Percentiles rank a stretch among this genome's conserved stretches.
phyloP scores from a whole-genome alignment of 2,888 invertebrate species.

The Drosophila formosana region DNA sequence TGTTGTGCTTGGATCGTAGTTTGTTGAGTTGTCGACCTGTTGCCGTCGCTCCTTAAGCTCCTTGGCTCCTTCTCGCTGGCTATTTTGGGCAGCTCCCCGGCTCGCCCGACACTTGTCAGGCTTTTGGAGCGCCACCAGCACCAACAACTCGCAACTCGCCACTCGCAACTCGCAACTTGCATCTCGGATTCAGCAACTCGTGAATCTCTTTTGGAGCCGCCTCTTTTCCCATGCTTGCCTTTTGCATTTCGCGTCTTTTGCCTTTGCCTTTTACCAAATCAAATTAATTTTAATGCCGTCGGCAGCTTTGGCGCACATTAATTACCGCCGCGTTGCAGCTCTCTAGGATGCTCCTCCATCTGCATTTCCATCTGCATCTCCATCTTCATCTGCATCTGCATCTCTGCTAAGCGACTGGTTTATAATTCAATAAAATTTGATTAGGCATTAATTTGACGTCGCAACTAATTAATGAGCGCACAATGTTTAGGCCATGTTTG shows the following conservation, averaged over 20 bases:
- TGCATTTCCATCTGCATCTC: slow-evolving; percentile 6
- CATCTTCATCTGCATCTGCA: slow-evolving; percentile 27
- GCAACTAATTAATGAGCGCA: slow-evolving; percentile 76
- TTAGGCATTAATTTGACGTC: slow-evolving; percentile 78
- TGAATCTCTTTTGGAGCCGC: slow-evolving; percentile 10
- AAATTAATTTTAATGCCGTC: slow-evolving; percentile 70
- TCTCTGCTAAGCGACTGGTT: slow-evolving; percentile 65
- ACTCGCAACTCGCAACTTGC: background rate
- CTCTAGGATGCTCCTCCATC: slow-evolving; percentile 21
- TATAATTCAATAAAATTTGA: slow-evolving; percentile 81
- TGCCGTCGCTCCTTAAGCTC: slow-evolving; percentile 11
- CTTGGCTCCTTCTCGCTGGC: background rate
- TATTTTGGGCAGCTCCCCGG: slow-evolving; percentile 18
- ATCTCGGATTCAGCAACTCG: background rate
- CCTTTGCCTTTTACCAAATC: slow-evolving; percentile 55
- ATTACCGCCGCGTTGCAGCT: slow-evolving; percentile 45
- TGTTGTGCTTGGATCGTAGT: slow-evolving; percentile 23
- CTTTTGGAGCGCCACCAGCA: slow-evolving; percentile 55
- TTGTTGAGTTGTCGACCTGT: slow-evolving; percentile 22
- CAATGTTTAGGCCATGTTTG: slow-evolving; percentile 31
- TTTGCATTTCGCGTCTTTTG: slow-evolving; percentile 38
- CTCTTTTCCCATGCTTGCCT: slow-evolving; percentile 10
- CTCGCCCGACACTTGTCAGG: slow-evolving; percentile 54
- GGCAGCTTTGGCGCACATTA: slow-evolving; percentile 67
- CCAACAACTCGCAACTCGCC: slow-evolving; percentile 8